Conservation (phyloP, 2,797 vertebrate genomes). For the Macroramphosus scolopax region DNA sequence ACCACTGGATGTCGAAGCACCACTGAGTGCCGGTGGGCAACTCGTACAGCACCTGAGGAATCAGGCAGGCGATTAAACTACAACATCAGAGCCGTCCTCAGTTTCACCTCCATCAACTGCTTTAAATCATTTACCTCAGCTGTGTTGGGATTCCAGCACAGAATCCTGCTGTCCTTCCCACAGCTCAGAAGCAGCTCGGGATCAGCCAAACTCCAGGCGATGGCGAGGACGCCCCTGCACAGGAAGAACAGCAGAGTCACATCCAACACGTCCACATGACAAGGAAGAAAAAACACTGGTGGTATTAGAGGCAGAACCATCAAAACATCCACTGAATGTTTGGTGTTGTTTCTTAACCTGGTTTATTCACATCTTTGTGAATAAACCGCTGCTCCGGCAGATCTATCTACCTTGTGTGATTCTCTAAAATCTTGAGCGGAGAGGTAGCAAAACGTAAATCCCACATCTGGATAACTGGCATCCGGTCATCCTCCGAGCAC, state of each 20-base stretch:
- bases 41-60: slow-evolving; percentile 90
- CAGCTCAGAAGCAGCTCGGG: slow-evolving; percentile 94
- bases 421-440: slow-evolving; percentile 93
- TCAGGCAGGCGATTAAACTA: no score
- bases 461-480: slow-evolving; percentile 98
- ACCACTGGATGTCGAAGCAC: slow-evolving; percentile 99
- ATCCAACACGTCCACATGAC: no score
- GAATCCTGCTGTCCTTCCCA: slow-evolving; percentile 94
- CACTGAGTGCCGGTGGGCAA: slow-evolving; percentile 92
- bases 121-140: slow-evolving; percentile 94
- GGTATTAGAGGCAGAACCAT: no score
- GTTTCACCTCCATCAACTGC: no score
- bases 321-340: no score
- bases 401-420: slow-evolving; percentile 90
- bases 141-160: slow-evolving; percentile 96
- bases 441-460: slow-evolving; percentile 97
- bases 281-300: no score
- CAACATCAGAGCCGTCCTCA: no score
- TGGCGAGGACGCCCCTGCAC: slow-evolving; percentile 87
- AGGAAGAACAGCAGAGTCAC: no score
- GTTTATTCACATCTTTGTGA: no score
- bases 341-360: no score
- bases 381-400: no score
- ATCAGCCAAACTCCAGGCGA: slow-evolving; percentile 94
- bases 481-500: slow-evolving; percentile 92